A percentile compares a stretch with the other conserved stretches of the same genome.
Evolutionary conservation across 2,888 invertebrate genomes (phyloP).

Genomic region (Patella ulyssiponensis): DNA sequence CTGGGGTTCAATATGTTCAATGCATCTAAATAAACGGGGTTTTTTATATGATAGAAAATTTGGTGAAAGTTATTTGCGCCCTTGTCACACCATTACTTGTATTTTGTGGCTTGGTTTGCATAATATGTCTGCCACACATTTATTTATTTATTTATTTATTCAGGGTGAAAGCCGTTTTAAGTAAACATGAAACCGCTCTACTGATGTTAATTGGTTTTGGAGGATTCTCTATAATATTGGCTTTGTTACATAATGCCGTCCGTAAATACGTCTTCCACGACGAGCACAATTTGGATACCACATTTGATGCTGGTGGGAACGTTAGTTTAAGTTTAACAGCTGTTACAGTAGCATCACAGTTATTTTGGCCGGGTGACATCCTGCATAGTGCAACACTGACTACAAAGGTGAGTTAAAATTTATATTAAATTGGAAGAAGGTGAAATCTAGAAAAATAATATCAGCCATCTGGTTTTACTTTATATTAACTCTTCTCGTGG

Average conservation of each 20-base stretch:
- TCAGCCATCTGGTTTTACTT: too few relatives aligned
- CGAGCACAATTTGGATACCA: slow-evolving; percentile 64
- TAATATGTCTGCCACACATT: not conserved
- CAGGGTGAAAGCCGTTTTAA: slow-evolving; percentile 59
- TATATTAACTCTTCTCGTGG: too few relatives aligned
- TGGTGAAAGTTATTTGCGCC: slow-evolving; percentile 19
- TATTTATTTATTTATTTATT: slow-evolving; percentile 22
- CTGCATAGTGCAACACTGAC: slow-evolving; percentile 65
- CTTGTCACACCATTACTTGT: not conserved
- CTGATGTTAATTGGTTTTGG: slow-evolving; percentile 64
- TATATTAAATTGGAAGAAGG: too few relatives aligned
- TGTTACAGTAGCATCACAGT: slow-evolving; percentile 64
- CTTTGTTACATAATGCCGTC: slow-evolving; percentile 60
- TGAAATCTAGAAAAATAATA: too few relatives aligned
- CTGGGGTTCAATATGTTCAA: too few relatives aligned
- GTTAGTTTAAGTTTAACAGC: slow-evolving; percentile 63
- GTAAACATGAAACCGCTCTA: slow-evolving; percentile 59
- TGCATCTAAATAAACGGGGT: slow-evolving; percentile 21
- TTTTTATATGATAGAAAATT: slow-evolving; percentile 12
- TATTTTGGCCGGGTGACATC: slow-evolving; percentile 67
- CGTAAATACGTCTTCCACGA: slow-evolving; percentile 64
- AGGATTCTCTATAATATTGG: slow-evolving; percentile 63
- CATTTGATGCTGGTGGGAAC: slow-evolving; percentile 67
- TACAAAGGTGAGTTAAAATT: slow-evolving; percentile 49
- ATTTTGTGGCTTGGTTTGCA: not conserved